Evolutionary conservation across 2,888 invertebrate species (phyloP), one percentile per base, ranked within the genome.

Genomic region (Macrostomum cliftonense): DNA sequence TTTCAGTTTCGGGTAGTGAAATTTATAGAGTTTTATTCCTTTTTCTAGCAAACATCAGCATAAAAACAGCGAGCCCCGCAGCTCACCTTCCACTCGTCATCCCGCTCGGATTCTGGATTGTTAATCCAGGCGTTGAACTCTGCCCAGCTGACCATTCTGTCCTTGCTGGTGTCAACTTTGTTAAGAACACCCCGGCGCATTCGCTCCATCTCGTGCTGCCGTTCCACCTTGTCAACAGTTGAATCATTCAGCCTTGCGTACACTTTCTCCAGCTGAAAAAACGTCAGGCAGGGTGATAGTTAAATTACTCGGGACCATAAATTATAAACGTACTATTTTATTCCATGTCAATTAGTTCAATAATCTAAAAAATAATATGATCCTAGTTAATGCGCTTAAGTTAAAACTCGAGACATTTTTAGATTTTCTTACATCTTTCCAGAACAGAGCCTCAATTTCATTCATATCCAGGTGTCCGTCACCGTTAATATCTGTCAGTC

Each of bases 161-260:
- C 93, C 43, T 76, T 75, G 68, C 97, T 83, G 20, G 74, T 74
- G 69, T 97, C 97, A 49, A 85, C 61, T 55, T 95, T 89, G 49
- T 77, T 78, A 66, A 91, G 85, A 1, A 97, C 86, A 63, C 91
- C 89, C 65, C 97, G 93, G 11, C 95, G 76, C 97, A 97, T 97
- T 37, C 93, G 75, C 68, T 91, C 87, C 87, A 93, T 88, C 72
- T 97, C 97, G 70, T 97, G 95, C 1, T 79, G 79, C 55, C 68
- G 58, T 58, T 74, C 73, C 47, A 63, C 76, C 73, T 83, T 77
- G 68, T 93, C 93, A 64, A 86, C 86, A 62, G 86, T 83, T 0
- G 88, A 82, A 2, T 81, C 76, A 12, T 82, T 82, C 1, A 81
- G 79, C 28, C 9, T 28, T 46, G 82, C 79, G 67, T 95, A 95